Evolutionary conservation across 2,888 invertebrate genomes (phyloP), one percentile per base, ranked within the genome.

Genomic region (Drosophila silvestris): DNA sequence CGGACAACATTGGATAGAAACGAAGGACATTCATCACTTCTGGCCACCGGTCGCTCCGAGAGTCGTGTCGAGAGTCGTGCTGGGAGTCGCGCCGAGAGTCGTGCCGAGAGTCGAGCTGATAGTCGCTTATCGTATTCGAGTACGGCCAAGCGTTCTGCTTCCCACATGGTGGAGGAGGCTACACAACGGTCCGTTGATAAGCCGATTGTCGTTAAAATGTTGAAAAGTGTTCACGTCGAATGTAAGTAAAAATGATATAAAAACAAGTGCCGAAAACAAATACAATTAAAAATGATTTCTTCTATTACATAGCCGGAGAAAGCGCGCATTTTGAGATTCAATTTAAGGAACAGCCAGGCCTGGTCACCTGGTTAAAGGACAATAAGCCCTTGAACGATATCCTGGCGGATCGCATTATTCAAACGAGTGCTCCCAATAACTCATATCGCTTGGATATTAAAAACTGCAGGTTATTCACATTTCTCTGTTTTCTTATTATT

Each of bases 311-410:
- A 98, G 98, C 97, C 92, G 97, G 97, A 60, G 97, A 97, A 91
- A 96, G 95, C 90, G 97, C 97, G 50, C 94, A 94, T 74, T 97
- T 98, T 94, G 97, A 97, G 93, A 97, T 97, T 92, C 95, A 95
- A 79, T 94, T 97, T 76, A 95, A 95, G 75, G 94, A 95, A 28
- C 94, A 94, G 58, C 95, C 96, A 3, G 95, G 95, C 19, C 94
- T 95, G 44, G 95, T 98, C 76, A 95, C 95, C 19, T 98, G 98
- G 98, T 93, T 98, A 81, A 98, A 97, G 93, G 97, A 98, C 93
- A 98, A 98, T 94, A 96, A 96, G 93, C 96, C 97, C 0, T 92
- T 98, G 84, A 95, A 96, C 51, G 96, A 97, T 92, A 95, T 94
- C 61, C 93, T 97, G 64, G 96, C 97, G 78, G 97, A 97, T 91